A percentile compares a stretch with the other conserved stretches of the same genome.
phyloP scores from a whole-genome alignment of 1,140 invertebrate species.

The Trissolcus basalis region DNA sequence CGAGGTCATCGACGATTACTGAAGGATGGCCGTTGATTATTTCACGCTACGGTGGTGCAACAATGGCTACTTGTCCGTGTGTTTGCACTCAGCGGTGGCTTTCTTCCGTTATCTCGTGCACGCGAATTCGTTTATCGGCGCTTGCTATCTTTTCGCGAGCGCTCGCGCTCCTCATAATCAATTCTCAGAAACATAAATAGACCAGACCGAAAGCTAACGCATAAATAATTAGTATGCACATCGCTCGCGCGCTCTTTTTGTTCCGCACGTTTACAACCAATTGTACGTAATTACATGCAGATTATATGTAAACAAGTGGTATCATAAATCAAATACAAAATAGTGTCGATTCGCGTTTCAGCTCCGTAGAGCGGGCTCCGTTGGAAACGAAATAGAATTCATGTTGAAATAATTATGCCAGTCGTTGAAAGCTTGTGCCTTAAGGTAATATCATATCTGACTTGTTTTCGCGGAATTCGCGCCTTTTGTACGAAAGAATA shows the following conservation, averaged over 20 bases:
- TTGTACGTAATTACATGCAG: slow-evolving; percentile 42
- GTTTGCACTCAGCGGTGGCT: slow-evolving; percentile 43
- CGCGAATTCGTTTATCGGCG: slow-evolving; percentile 47
- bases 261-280: slow-evolving; percentile 39
- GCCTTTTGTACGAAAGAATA: too few relatives aligned
- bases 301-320: slow-evolving; percentile 44
- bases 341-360: slow-evolving; percentile 39
- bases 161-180: slow-evolving; percentile 42
- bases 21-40: slow-evolving; percentile 56
- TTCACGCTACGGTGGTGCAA: slow-evolving; percentile 49
- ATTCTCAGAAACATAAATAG: slow-evolving; percentile 55
- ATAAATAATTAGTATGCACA: slow-evolving; percentile 19
- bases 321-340: slow-evolving; percentile 38
- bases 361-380: slow-evolving; percentile 9
- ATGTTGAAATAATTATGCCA: slow-evolving; percentile 28
- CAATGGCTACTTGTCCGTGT: slow-evolving; percentile 56
- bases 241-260: slow-evolving; percentile 1
- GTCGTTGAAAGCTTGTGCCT: slow-evolving; percentile 14
- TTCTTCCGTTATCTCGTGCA: slow-evolving; percentile 53
- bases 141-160: slow-evolving; percentile 49
- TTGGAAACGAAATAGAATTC: slow-evolving; percentile 14
- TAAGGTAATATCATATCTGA: too few relatives aligned
- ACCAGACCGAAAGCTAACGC: slow-evolving; percentile 15
- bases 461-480: too few relatives aligned
- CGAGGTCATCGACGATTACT: slow-evolving; percentile 51